Percentiles rank a stretch among this genome's conserved stretches.
Evolutionary conservation across 2,797 vertebrate genomes (phyloP).

Genomic region (Ispidina lecontei): DNA sequence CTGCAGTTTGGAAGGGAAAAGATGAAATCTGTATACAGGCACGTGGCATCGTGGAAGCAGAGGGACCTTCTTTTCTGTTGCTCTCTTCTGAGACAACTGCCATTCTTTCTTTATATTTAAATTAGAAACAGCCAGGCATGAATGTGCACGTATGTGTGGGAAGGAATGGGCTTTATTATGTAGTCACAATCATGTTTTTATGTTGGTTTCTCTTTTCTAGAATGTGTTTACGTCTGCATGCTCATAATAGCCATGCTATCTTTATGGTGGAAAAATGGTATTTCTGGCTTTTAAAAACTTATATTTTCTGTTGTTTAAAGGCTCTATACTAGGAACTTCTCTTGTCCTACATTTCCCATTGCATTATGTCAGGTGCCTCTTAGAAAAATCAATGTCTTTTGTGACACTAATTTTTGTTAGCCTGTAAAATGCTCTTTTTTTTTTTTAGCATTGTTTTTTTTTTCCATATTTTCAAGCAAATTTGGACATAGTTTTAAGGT

Average conservation of each 20-base stretch:
- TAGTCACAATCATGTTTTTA: background rate
- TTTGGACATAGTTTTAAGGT: background rate
- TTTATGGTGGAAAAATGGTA: background rate
- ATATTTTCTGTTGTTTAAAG: background rate
- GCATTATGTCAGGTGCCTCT: background rate
- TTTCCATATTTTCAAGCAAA: background rate
- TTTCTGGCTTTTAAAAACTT: background rate
- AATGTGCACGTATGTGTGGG: background rate
- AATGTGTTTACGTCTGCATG: background rate
- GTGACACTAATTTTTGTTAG: background rate
- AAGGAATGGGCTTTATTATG: background rate
- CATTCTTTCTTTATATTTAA: background rate
- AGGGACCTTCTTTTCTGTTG: background rate
- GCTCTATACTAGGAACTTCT: background rate
- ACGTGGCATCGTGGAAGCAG: background rate
- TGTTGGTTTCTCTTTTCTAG: background rate
- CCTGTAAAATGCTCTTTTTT: background rate
- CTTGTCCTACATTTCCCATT: background rate
- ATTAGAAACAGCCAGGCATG: slow-evolving; percentile 18
- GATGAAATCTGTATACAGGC: slow-evolving; percentile 2
- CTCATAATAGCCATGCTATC: background rate
- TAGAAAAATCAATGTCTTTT: background rate
- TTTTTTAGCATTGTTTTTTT: background rate
- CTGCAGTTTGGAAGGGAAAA: slow-evolving; percentile 6
- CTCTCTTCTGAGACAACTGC: background rate